Evolutionary conservation across 2,113 vertebrate species (phyloP).

Genomic region (Aix galericulata): DNA sequence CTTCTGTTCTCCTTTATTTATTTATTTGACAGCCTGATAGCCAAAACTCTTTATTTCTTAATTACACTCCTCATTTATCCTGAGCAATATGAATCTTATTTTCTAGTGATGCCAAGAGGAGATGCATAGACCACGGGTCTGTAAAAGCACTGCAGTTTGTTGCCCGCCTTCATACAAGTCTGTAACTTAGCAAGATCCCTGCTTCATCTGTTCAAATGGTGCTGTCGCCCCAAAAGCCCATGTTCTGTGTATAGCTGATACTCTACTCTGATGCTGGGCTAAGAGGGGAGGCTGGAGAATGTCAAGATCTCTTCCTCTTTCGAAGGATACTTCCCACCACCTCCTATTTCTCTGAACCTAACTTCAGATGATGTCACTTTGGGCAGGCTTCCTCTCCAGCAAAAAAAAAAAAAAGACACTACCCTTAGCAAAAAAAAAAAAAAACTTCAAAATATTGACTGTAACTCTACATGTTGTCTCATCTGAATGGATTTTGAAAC

Average conservation of each 20-base stretch:
- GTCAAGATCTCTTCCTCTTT: background rate
- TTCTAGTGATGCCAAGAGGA: background rate
- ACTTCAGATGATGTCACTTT: background rate
- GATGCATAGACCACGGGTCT: background rate
- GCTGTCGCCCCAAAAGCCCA: background rate
- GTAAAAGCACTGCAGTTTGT: background rate
- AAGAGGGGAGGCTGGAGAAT: background rate
- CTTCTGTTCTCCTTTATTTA: background rate
- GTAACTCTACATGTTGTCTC: background rate
- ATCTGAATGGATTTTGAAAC: background rate
- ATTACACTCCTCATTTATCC: background rate
- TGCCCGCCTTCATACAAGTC: background rate
- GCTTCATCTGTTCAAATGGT: background rate
- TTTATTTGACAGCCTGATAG: background rate
- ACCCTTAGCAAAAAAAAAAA: background rate
- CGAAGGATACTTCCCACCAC: background rate
- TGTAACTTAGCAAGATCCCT: background rate
- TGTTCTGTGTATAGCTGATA: background rate
- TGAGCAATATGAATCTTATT: background rate
- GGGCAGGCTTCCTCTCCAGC: background rate
- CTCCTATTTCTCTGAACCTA: background rate
- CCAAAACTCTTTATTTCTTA: background rate
- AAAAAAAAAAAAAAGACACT: too few relatives aligned
- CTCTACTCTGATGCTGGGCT: background rate
- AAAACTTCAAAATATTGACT: background rate